Conservation (phyloP, 2,113 vertebrate species). For the Hoplias malabaricus region DNA sequence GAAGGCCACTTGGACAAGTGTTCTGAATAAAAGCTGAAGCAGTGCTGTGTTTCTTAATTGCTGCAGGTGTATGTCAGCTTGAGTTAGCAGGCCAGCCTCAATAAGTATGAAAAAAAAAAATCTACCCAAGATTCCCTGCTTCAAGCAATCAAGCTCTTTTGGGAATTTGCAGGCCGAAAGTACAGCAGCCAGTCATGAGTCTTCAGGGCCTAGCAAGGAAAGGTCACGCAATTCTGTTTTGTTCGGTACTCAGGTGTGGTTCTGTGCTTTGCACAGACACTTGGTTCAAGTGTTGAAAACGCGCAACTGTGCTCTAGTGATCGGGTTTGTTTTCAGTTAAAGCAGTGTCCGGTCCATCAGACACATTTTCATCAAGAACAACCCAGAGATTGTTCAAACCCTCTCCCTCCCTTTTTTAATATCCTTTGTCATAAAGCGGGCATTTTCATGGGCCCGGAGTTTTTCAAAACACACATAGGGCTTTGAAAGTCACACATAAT, state of each 20-base stretch:
- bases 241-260: not conserved
- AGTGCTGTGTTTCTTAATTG: conserved; percentile 38
- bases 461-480: conserved; percentile 37
- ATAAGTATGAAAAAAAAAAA: conserved; percentile 10
- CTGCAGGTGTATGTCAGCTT: conserved; percentile 49
- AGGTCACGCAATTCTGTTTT: not conserved
- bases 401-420: conserved; percentile 30
- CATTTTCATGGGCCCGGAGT: conserved; percentile 22
- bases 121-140: conserved; percentile 19
- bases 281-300: not conserved
- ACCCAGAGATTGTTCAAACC: conserved; percentile 2
- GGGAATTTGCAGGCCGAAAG: conserved; percentile 3
- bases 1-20: conserved; percentile 37
- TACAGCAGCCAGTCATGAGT: conserved; percentile 4
- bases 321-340: conserved; percentile 3
- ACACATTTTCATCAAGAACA: not conserved
- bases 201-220: not conserved
- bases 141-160: conserved; percentile 16
- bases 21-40: conserved; percentile 44
- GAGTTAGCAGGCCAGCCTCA: conserved; percentile 40
- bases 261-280: not conserved
- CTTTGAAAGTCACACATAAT: conserved; percentile 46
- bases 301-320: not conserved
- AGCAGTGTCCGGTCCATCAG: not conserved
- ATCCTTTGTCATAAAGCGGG: conserved; percentile 41